phyloP scores from a whole-genome alignment of 2,888 invertebrate species.

The Cataglyphis livida region DNA sequence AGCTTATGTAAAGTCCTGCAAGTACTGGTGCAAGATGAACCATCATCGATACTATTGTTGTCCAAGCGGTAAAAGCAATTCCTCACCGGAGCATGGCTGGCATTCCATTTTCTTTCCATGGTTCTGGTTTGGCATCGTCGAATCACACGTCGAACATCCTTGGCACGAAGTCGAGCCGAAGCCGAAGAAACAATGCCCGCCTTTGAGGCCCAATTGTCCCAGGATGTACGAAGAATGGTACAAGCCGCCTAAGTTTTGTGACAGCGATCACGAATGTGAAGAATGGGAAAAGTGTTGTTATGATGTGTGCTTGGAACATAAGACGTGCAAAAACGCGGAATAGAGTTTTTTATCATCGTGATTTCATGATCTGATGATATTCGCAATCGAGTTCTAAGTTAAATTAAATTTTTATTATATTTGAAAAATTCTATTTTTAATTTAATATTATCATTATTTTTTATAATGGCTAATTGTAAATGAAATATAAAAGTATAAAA shows the following conservation, averaged over 20 bases:
- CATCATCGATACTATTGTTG: constrained; percentile 76
- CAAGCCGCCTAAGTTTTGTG: constrained; percentile 65
- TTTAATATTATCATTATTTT: neutral
- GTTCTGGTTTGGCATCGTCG: constrained; percentile 62
- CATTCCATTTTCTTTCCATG: constrained; percentile 59
- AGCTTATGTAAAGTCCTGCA: constrained; percentile 62
- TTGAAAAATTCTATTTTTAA: neutral
- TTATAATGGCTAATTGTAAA: neutral
- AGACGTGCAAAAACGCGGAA: constrained; percentile 74
- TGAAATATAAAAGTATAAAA: neutral
- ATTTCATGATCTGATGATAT: neutral
- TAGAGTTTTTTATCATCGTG: constrained; percentile 27
- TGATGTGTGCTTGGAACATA: constrained; percentile 77
- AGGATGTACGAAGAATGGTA: constrained; percentile 73
- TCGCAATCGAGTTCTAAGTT: neutral
- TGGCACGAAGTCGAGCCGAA: constrained; percentile 45
- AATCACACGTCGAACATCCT: neutral
- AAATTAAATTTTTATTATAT: neutral
- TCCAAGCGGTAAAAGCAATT: constrained; percentile 64
- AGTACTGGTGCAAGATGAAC: constrained; percentile 75
- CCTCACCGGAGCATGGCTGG: constrained; percentile 53
- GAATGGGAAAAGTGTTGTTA: constrained; percentile 74
- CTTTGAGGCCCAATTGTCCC: constrained; percentile 71
- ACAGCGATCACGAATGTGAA: constrained; percentile 70
- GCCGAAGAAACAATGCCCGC: constrained; percentile 72